Evolutionary conservation across 2,113 vertebrate species (phyloP).

Genomic region (Tragelaphus imberbis): DNA sequence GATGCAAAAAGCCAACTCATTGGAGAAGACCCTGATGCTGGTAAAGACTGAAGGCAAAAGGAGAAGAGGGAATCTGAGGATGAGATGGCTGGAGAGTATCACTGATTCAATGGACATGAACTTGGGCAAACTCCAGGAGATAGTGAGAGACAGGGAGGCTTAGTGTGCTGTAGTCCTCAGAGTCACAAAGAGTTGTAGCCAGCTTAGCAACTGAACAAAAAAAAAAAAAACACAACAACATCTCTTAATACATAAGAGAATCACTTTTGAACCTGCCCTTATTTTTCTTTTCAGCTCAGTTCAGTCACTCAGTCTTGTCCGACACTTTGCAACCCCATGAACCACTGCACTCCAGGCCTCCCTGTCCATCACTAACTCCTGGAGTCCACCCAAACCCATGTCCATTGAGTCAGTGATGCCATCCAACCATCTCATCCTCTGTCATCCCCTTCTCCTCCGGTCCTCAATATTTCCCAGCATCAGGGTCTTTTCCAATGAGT

Average conservation of each 20-base stretch:
- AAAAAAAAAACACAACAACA: neutral
- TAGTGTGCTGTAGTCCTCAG: neutral
- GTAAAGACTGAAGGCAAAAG: neutral
- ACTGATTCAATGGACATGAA: neutral
- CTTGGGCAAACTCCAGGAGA: neutral
- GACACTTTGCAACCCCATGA: no score
- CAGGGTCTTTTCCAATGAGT: no score
- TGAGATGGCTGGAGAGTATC: neutral
- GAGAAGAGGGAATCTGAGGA: neutral
- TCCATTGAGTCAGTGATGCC: no score
- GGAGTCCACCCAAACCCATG: no score
- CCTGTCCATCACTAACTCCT: no score
- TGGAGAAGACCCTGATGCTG: neutral
- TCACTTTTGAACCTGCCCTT: neutral
- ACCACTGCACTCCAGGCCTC: no score
- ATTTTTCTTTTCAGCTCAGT: neutral
- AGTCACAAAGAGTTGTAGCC: neutral
- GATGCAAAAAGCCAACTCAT: neutral
- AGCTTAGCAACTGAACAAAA: neutral
- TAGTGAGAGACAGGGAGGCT: neutral
- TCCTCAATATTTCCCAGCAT: no score
- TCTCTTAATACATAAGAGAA: neutral
- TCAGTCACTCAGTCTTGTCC: accelerated
- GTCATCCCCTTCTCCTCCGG: no score
- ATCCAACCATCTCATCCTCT: no score